phyloP scores from a whole-genome alignment of 2,797 vertebrate genomes.

The Lindbergichthys nudifrons region DNA sequence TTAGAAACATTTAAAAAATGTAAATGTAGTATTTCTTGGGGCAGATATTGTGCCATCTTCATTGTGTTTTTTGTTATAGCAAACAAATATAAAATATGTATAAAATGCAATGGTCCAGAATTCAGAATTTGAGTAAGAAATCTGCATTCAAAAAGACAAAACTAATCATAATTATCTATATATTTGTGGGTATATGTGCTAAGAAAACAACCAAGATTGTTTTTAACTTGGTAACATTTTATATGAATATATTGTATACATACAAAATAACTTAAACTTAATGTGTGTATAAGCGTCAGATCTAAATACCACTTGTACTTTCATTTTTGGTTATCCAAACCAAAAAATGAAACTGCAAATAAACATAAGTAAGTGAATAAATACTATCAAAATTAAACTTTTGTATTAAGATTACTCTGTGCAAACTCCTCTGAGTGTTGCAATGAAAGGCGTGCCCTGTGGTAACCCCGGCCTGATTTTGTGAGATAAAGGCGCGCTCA shows the following conservation, averaged over 20 bases:
- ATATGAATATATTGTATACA: neutral
- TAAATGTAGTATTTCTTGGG: neutral
- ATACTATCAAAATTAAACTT: neutral
- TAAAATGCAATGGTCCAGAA: no score
- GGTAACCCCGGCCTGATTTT: neutral
- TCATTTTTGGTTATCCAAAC: no score
- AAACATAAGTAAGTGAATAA: neutral
- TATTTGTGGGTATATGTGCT: neutral
- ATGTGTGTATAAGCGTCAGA: neutral
- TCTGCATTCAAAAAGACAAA: neutral
- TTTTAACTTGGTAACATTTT: neutral
- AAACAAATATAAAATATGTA: neutral
- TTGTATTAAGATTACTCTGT: neutral
- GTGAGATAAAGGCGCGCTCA: constrained; percentile 15
- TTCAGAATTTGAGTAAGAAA: neutral
- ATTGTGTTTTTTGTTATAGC: neutral
- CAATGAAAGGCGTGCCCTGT: neutral
- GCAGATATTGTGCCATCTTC: neutral
- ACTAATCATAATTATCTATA: neutral
- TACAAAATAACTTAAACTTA: neutral
- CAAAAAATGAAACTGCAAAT: no score
- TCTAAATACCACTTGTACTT: neutral
- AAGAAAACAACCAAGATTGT: neutral
- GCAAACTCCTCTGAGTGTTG: neutral
- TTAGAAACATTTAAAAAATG: neutral